Conservation (phyloP, 2,113 vertebrate genomes). For the Pteronura brasiliensis region DNA sequence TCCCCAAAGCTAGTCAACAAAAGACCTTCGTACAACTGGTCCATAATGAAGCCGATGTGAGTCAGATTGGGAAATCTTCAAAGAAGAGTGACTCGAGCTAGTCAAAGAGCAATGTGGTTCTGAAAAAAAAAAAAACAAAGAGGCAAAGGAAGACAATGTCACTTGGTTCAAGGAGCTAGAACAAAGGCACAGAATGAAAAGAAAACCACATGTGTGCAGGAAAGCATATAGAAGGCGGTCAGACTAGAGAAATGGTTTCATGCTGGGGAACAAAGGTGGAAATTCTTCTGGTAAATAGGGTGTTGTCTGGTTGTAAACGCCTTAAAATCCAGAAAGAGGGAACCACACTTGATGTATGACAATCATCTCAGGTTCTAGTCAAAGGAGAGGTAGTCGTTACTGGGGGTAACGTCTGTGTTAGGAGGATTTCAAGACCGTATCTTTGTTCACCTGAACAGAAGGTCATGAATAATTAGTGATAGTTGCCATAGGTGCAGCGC, state of each 20-base stretch:
- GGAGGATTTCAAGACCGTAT: neutral
- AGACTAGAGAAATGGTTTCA: neutral
- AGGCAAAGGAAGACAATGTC: neutral
- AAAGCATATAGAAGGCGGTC: neutral
- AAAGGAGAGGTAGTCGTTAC: neutral
- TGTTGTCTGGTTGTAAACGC: neutral
- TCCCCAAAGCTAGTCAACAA: neutral
- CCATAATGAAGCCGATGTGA: neutral
- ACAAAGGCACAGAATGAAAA: neutral
- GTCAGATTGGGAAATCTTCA: neutral
- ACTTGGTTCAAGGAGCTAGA: neutral
- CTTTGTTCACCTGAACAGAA: neutral
- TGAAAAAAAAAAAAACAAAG: neutral
- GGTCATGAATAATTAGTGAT: neutral
- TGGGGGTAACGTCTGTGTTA: neutral
- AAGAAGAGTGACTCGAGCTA: neutral
- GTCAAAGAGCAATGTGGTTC: neutral
- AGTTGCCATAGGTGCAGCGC: rapidly evolving
- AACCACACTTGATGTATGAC: neutral
- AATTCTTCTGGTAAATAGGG: neutral
- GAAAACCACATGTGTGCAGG: neutral
- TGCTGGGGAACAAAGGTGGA: neutral
- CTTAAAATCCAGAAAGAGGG: neutral
- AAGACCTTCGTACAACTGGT: neutral
- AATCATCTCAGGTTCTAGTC: neutral